Percentiles rank a stretch among this genome's conserved stretches.
Conservation (phyloP, 2,888 invertebrate species). For the Lasioglossum oenotherae region DNA sequence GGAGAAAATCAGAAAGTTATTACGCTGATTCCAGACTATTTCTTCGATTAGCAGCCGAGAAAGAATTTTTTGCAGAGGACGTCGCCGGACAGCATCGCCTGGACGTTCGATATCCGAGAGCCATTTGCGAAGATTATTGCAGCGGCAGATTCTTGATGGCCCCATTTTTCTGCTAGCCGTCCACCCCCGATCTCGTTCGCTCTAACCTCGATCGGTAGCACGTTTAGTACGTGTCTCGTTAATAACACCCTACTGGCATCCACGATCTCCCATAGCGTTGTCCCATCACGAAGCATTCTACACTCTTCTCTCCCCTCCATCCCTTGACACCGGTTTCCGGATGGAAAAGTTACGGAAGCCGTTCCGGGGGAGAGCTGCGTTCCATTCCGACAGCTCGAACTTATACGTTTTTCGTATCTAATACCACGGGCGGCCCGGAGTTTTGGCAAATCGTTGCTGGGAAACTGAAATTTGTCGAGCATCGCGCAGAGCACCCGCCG, state of each 20-base stretch:
- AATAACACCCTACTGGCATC: neutral
- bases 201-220: neutral
- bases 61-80: constrained; percentile 37
- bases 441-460: constrained; percentile 31
- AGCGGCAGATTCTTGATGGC: constrained; percentile 48
- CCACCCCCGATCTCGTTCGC: neutral
- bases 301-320: neutral
- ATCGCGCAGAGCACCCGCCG: neutral
- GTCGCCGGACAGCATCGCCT: neutral
- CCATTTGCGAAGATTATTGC: constrained; percentile 57
- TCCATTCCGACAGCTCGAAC: constrained; percentile 3
- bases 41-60: neutral
- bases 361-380: constrained; percentile 3
- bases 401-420: constrained; percentile 15
- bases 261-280: constrained; percentile 25
- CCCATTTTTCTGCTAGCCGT: constrained; percentile 57
- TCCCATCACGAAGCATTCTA: neutral
- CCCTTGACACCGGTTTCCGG: neutral
- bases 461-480: constrained; percentile 21
- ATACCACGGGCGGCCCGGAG: neutral
- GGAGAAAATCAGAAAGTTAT: no score
- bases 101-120: constrained; percentile 40
- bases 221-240: constrained; percentile 60
- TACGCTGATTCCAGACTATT: no score
- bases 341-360: constrained; percentile 25